A percentile compares a stretch with the other conserved stretches of the same genome.
phyloP scores from a whole-genome alignment of 2,113 vertebrate species.

The Grammomys dolichurus region DNA sequence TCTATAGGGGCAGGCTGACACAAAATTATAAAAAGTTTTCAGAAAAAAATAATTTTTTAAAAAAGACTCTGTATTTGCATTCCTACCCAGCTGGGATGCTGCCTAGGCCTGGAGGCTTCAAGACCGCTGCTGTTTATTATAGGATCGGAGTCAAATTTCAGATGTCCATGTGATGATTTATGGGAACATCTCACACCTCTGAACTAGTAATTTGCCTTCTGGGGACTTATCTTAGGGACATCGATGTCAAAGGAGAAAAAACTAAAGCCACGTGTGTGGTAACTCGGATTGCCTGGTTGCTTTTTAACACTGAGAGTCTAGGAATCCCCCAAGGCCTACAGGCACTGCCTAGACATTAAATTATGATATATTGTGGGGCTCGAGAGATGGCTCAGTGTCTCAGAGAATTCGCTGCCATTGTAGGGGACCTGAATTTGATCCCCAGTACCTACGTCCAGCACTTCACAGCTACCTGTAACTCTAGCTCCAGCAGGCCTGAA shows the following conservation, averaged over 20 bases:
- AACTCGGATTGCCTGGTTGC: background rate
- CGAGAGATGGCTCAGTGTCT: background rate
- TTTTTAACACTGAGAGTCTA: background rate
- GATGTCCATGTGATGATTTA: constrained; percentile 31
- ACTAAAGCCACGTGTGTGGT: background rate
- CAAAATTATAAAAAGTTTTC: background rate
- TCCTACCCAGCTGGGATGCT: background rate
- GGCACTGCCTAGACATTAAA: background rate
- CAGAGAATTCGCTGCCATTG: background rate
- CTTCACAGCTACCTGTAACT: background rate
- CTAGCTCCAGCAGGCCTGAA: background rate
- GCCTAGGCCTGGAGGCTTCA: background rate
- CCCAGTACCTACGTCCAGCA: background rate
- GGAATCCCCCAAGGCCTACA: background rate
- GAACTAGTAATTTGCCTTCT: constrained; percentile 57
- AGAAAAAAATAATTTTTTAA: background rate
- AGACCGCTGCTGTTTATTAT: constrained; percentile 25
- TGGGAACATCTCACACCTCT: constrained; percentile 31
- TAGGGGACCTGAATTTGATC: background rate
- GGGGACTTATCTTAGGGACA: constrained; percentile 50
- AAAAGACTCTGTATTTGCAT: background rate
- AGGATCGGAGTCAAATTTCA: constrained; percentile 40
- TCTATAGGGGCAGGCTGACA: background rate
- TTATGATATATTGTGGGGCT: background rate
- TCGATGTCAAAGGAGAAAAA: constrained; percentile 12